A percentile compares a stretch with the other conserved stretches of the same genome.
phyloP scores from a whole-genome alignment of 2,113 vertebrate genomes.

The Nannobrachium achirus region DNA sequence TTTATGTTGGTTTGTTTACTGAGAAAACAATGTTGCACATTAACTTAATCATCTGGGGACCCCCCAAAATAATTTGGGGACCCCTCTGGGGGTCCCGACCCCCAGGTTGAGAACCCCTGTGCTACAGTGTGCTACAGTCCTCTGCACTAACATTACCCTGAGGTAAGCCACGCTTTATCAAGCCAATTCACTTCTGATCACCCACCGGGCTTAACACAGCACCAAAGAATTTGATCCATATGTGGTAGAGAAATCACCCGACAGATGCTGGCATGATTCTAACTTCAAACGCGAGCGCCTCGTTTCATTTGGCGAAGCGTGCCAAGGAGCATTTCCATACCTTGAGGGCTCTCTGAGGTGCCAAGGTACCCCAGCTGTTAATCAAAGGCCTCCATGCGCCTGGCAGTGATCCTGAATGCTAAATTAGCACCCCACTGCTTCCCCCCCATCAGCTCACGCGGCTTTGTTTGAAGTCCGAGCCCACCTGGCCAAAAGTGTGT shows the following conservation, averaged over 20 bases:
- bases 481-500: slow-evolving; percentile 26
- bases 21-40: too few relatives aligned
- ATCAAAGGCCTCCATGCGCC: slow-evolving; percentile 62
- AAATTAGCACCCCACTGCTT: slow-evolving; percentile 40
- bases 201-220: slow-evolving; percentile 6
- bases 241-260: slow-evolving; percentile 13
- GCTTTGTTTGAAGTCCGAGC: slow-evolving; percentile 55
- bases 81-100: too few relatives aligned
- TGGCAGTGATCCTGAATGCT: slow-evolving; percentile 55
- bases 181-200: neutral
- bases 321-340: slow-evolving; percentile 43
- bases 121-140: too few relatives aligned
- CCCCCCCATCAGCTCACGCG: slow-evolving; percentile 29
- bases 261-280: slow-evolving; percentile 53
- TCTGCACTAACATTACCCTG: too few relatives aligned
- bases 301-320: slow-evolving; percentile 53
- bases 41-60: too few relatives aligned
- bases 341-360: slow-evolving; percentile 34
- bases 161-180: too few relatives aligned
- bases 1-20: too few relatives aligned
- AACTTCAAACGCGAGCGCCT: slow-evolving; percentile 58
- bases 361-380: slow-evolving; percentile 56
- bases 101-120: too few relatives aligned
- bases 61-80: too few relatives aligned
- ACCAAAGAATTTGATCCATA: slow-evolving; percentile 10